A percentile compares a stretch with the other conserved stretches of the same genome.
These are phyloP conservation scores for Ceyx margarethae DNA, from an alignment of 2,113 vertebrate species.

Conservation along the genomic window DNA sequence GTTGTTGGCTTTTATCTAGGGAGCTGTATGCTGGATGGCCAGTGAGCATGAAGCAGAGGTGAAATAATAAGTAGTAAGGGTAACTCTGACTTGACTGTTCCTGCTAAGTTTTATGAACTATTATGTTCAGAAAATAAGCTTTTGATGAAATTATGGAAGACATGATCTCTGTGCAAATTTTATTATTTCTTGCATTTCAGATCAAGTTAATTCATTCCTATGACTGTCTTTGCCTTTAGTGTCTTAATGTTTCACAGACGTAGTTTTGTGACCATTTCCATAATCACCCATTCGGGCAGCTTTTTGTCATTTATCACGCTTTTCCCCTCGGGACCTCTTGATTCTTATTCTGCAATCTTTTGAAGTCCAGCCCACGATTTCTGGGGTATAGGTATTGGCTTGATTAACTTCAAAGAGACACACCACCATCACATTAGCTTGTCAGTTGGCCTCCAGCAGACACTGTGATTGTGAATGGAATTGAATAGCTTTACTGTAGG, in stretches of 20 bases:
- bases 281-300: slow-evolving; percentile 33
- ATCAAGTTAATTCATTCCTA: slow-evolving; percentile 8
- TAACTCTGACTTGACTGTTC: neutral
- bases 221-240: neutral
- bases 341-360: neutral
- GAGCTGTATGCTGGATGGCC: neutral
- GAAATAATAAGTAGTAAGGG: neutral
- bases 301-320: slow-evolving; percentile 51
- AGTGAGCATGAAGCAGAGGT: neutral
- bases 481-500: neutral
- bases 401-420: slow-evolving; percentile 44
- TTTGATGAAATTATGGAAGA: slow-evolving; percentile 13
- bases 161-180: neutral
- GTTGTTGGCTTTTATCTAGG: neutral
- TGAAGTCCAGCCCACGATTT: slow-evolving; percentile 17
- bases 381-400: neutral
- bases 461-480: neutral
- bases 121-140: neutral
- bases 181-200: neutral
- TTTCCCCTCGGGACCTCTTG: slow-evolving; percentile 22
- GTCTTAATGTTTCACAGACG: neutral
- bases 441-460: slow-evolving; percentile 44
- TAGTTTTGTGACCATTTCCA: slow-evolving; percentile 52
- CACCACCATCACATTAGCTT: slow-evolving; percentile 1
- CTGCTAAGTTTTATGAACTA: neutral